Percentiles rank a stretch among this genome's conserved stretches.
Evolutionary conservation across 1,140 invertebrate species (phyloP).

Genomic region (Drosophila obscura): DNA sequence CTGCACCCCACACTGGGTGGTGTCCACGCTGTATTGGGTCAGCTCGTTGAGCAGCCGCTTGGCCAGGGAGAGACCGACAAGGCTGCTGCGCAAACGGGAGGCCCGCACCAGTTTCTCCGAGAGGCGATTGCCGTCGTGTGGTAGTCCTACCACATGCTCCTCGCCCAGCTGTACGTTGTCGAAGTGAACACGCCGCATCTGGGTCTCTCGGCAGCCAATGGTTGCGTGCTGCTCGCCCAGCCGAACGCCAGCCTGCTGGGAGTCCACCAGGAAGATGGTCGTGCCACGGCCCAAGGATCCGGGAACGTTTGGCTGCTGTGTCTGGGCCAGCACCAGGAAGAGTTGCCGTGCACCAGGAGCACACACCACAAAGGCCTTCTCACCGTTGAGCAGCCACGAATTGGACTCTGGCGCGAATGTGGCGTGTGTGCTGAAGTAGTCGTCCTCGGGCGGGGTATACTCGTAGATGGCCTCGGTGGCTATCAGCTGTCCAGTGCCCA

Average conservation of each 20-base stretch:
- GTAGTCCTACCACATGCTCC: constrained; percentile 63
- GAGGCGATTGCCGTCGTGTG: constrained; percentile 61
- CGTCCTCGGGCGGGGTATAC: constrained; percentile 64
- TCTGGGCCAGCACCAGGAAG: constrained; percentile 85
- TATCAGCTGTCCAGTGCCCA: constrained; percentile 84
- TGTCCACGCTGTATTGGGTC: constrained; percentile 81
- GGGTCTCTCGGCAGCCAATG: constrained; percentile 86
- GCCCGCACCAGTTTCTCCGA: constrained; percentile 60
- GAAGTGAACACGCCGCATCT: constrained; percentile 83
- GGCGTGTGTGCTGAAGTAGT: constrained; percentile 77
- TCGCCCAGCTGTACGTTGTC: constrained; percentile 84
- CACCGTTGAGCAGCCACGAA: constrained; percentile 84
- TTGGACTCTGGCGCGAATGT: constrained; percentile 61
- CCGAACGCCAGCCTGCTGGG: constrained; percentile 88
- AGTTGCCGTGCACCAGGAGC: constrained; percentile 80
- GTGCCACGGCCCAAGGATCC: constrained; percentile 81
- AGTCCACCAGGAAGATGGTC: constrained; percentile 91
- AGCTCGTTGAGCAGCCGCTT: constrained; percentile 67
- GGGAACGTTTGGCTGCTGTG: constrained; percentile 58
- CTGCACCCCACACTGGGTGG: constrained; percentile 86
- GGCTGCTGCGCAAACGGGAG: constrained; percentile 51
- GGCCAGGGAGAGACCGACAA: constrained; percentile 54
- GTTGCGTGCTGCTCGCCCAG: constrained; percentile 88
- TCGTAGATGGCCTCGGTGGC: constrained; percentile 85
- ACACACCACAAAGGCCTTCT: constrained; percentile 85